Evolutionary conservation across 2,113 vertebrate species (phyloP), one percentile per base, ranked within the genome.

Genomic region (Carassius carassius): DNA sequence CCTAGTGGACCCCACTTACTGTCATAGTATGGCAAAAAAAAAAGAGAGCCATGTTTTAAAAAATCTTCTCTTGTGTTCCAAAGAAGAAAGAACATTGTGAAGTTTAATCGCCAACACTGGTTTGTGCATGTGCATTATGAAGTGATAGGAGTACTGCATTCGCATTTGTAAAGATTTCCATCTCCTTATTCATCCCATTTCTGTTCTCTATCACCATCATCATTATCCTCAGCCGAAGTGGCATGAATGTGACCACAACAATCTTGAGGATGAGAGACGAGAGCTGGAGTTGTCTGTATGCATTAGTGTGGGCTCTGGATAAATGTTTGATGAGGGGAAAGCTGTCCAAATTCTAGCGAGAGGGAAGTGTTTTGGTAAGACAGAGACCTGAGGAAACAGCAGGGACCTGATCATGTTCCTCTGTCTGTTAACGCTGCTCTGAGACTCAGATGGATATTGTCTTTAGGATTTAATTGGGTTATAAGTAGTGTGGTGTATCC

Each of bases 241-340:
- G 47, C 47, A 54, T 17, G 62, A 35, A 81, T 51, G 17, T 69
- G 79, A 81, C 79, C 79, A 49, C 62, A 25, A 32, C 17, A 32
- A 51, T 81, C 79, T 77, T 51, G 58, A 77, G 74, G 19, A 25
- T 25, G 60, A 37, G 63, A 69, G 3, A 56, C 4, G 62, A 54
- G 62, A 56, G 60, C 83, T 56, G 17, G 41, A 19, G 74, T 67
- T 75, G 84, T 51, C 67, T 85, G 41, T 29, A 35, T 74, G 84
- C 25, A 37, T 81, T 75, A 85, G 41, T 63, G 54, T 81, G 77
- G 69, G 67, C 58, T 82, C 58, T 56, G 60, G 63, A 85, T 85
- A 51, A 82, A 86, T 86, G 78, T 81, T 86, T 86, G 78, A 86
- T 86, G 70, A 86, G 69, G 21, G 19, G 41, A 81, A 56, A 17